phyloP scores from a whole-genome alignment of 2,797 vertebrate species.

The Enteromius fasciolatus region DNA sequence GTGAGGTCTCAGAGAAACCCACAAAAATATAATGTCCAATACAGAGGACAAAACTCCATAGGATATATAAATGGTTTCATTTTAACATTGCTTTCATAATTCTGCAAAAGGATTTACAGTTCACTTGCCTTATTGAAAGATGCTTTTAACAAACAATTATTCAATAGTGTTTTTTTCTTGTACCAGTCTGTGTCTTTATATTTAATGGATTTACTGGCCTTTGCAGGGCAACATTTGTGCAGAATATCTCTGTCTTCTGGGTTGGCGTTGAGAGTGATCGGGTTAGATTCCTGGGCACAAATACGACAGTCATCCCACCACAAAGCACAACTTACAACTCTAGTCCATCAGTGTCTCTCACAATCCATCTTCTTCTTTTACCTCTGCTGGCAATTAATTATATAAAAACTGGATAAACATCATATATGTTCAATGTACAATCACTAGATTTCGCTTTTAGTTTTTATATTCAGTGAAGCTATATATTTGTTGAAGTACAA shows the following conservation, averaged over 20 bases:
- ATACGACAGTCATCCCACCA: background rate
- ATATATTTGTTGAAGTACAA: constrained; percentile 2
- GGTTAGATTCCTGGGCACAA: constrained; percentile 3
- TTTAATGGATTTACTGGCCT: background rate
- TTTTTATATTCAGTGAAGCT: background rate
- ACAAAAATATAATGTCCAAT: too few relatives aligned
- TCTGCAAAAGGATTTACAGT: background rate
- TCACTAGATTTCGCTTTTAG: background rate
- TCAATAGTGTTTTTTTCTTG: background rate
- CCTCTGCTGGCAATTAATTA: constrained; percentile 16
- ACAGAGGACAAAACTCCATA: too few relatives aligned
- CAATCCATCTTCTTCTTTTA: background rate
- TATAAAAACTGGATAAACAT: background rate
- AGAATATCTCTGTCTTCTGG: constrained; percentile 8
- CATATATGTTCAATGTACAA: background rate
- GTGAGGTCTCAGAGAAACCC: too few relatives aligned
- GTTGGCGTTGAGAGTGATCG: constrained; percentile 21
- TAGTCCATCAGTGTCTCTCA: constrained; percentile 8
- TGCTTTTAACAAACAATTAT: background rate
- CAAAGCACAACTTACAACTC: background rate
- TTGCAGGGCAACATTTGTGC: constrained; percentile 45
- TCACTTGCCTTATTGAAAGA: background rate
- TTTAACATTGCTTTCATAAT: background rate
- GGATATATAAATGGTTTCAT: too few relatives aligned
- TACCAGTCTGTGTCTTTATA: background rate